Percentiles rank a stretch among this genome's conserved stretches.
These are phyloP conservation scores for Drosophila pseudoobscura DNA, from an alignment of 1,140 invertebrate species.

Conservation along the genomic window DNA sequence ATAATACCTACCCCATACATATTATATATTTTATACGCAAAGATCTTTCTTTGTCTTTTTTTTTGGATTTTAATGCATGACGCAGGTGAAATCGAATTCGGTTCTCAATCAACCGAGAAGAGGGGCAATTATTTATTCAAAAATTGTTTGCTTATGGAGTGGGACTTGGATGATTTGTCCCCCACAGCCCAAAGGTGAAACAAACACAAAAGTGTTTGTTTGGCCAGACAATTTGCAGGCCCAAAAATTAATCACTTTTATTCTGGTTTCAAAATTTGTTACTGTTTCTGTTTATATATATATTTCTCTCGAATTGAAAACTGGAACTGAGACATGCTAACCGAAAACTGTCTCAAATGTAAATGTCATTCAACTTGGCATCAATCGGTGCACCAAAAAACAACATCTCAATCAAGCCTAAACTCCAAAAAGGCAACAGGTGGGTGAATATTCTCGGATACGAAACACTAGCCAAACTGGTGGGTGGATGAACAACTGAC, in stretches of 20 bases:
- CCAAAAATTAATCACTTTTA: conserved; percentile 9
- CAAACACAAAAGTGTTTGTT: conserved; percentile 26
- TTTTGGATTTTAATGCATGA: conserved; percentile 49
- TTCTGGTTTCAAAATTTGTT: conserved; percentile 24
- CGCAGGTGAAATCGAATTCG: conserved; percentile 62
- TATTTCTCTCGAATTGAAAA: conserved; percentile 13
- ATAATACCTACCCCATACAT: conserved; percentile 14
- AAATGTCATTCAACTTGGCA: conserved; percentile 70
- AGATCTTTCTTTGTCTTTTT: conserved; percentile 42
- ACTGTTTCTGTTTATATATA: conserved; percentile 14
- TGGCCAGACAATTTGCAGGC: conserved; percentile 17
- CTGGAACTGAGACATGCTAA: conserved; percentile 21
- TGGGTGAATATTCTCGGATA: background rate
- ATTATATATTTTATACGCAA: conserved; percentile 28
- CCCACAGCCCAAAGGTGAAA: background rate
- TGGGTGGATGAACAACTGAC: too few species aligned
- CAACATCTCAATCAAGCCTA: background rate
- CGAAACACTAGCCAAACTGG: too few species aligned
- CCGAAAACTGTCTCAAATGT: conserved; percentile 65
- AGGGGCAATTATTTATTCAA: conserved; percentile 15
- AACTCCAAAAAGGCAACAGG: conserved; percentile 16
- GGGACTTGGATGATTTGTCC: conserved; percentile 9
- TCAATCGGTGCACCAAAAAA: conserved; percentile 5
- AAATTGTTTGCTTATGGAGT: conserved; percentile 28
- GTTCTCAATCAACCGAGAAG: conserved; percentile 16